Base-by-base conservation (phyloP, 1,140 invertebrate species). In the Euura saliciscinereae region DNA sequence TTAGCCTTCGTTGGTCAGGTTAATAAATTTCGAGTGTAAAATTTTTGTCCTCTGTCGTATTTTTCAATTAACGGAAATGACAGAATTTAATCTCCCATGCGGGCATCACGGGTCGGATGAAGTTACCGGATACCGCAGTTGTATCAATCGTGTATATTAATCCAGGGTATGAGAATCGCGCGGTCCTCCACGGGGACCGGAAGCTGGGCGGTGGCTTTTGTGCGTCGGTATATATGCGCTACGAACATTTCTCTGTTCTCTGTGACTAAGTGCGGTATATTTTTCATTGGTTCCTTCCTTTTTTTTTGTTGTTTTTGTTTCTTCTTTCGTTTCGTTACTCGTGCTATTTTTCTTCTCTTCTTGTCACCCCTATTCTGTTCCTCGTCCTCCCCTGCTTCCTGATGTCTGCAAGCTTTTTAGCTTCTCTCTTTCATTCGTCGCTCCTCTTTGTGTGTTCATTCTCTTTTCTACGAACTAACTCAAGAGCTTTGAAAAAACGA, bases 171-270 rank as follows among this genome's bases (percentile, higher is more conserved):
- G 65, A 28, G 45, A n/a, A 42, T 44, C 73, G 71, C 72, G 72
- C 71, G 70, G 72, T 28, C 28, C 28, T 28, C 28, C 10, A 59
- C 44, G 69, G 72, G 68, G 73, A 28, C 28, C 28, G 28, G 28
- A 28, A 28, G 28, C 65, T 71, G 74, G 69, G 69, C 66, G 73
- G 74, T 71, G 71, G 73, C 73, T 71, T 64, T 67, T 67, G 70
- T 71, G 44, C 46, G 69, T 44, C 73, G 74, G 69, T 74, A 75
- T 74, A 28, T 28, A 28, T 28, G 28, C 28, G 28, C 28, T 28
- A 28, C 28, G 28, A 28, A 28, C 28, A 28, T 28, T 28, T 28
- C 28, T 28, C 28, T 28, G 28, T 28, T 28, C 28, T 28, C 28
- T 28, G 28, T 28, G 71, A 66, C 69, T 64, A 71, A 71, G 73